Percentiles rank a stretch among this genome's conserved stretches.
These are phyloP conservation scores for Drosophila putrida DNA, from an alignment of 2,888 invertebrate species.

Conservation along the genomic window DNA sequence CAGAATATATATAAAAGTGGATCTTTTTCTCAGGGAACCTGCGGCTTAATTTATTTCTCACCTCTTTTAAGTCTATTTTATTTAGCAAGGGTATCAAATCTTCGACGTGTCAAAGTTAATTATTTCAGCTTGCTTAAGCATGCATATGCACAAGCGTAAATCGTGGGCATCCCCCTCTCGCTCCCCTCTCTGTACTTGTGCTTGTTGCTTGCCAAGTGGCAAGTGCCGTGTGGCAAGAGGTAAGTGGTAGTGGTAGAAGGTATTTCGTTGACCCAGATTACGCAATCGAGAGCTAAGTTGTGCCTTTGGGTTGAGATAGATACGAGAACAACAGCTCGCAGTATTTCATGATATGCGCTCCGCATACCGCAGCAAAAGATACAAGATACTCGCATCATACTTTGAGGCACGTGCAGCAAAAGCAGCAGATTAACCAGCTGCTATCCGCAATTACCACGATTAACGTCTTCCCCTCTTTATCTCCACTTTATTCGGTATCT, in stretches of 20 bases:
- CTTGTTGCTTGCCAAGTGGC: conserved; percentile 46
- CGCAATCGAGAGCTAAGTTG: conserved; percentile 50
- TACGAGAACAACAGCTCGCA: conserved; percentile 4
- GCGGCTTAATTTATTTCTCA: too few species aligned
- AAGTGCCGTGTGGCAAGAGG: conserved; percentile 32
- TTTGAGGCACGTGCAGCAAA: conserved; percentile 44
- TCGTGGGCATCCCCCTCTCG: neutral
- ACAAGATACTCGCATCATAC: conserved; percentile 21
- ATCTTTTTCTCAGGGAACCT: too few species aligned
- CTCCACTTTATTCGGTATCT: too few species aligned
- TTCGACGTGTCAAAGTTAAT: conserved; percentile 2
- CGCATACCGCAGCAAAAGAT: conserved; percentile 26
- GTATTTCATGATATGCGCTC: conserved; percentile 16
- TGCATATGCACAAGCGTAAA: conserved; percentile 11
- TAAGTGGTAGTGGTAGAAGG: conserved; percentile 33
- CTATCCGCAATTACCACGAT: conserved; percentile 25
- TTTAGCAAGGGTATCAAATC: neutral
- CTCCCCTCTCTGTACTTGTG: conserved; percentile 6
- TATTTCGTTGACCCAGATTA: conserved; percentile 74
- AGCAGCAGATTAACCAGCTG: conserved; percentile 53
- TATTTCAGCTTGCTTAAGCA: conserved; percentile 9
- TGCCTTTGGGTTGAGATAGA: conserved; percentile 20
- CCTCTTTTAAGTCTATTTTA: neutral
- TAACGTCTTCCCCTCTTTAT: conserved; percentile 5
- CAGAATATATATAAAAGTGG: too few species aligned